Evolutionary conservation across 2,797 vertebrate species (phyloP).

Genomic region (Philypnodon macrostomus): DNA sequence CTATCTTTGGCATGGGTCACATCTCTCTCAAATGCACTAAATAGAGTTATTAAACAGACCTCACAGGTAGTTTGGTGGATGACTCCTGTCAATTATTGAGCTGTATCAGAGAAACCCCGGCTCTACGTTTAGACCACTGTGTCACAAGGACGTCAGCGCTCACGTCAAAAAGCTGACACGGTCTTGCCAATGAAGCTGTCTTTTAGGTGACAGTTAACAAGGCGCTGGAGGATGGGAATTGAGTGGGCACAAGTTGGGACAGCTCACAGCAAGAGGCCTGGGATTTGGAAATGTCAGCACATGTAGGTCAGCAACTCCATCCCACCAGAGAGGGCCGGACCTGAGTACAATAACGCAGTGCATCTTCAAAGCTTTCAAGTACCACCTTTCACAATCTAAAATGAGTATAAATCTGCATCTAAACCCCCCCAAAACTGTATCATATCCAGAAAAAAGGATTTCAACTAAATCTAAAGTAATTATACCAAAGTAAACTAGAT

Average conservation of each 20-base stretch:
- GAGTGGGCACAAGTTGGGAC: constrained; percentile 46
- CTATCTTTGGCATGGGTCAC: too few species aligned
- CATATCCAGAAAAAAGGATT: too few species aligned
- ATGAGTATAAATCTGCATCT: too few species aligned
- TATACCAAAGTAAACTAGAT: too few species aligned
- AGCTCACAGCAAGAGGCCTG: constrained; percentile 34
- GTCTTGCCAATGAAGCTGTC: constrained; percentile 42
- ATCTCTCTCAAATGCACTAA: too few species aligned
- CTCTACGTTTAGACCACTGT: neutral
- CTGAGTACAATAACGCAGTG: too few species aligned
- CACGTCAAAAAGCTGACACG: constrained; percentile 16
- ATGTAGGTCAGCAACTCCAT: constrained; percentile 67
- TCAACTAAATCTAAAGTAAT: too few species aligned
- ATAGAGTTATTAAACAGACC: neutral
- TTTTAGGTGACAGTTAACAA: constrained; percentile 62
- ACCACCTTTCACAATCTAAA: too few species aligned
- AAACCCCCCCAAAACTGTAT: too few species aligned
- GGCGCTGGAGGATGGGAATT: constrained; percentile 50
- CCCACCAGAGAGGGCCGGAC: constrained; percentile 47
- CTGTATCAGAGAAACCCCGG: neutral
- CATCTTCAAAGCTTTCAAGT: too few species aligned
- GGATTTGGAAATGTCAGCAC: constrained; percentile 67
- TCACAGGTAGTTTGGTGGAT: neutral
- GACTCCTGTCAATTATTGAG: neutral
- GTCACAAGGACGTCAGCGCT: neutral